A percentile compares a stretch with the other conserved stretches of the same genome.
phyloP scores from a whole-genome alignment of 2,113 vertebrate genomes.

The Varanus komodoensis region DNA sequence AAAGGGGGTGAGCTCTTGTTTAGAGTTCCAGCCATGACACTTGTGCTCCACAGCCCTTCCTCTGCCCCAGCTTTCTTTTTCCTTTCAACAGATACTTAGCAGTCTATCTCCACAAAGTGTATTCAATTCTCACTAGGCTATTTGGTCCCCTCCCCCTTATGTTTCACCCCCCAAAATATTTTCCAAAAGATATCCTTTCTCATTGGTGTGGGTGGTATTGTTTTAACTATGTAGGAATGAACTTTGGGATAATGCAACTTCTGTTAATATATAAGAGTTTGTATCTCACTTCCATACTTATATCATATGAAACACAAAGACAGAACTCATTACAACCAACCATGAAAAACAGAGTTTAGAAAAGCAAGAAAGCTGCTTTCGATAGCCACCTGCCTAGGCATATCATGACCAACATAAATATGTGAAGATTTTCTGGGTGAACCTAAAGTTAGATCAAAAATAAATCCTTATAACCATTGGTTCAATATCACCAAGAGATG shows the following conservation, averaged over 20 bases:
- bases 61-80: not conserved
- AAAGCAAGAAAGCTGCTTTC: not conserved
- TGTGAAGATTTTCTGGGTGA: not conserved
- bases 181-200: not conserved
- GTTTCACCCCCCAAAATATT: not conserved
- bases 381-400: not conserved
- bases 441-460: conserved; percentile 5
- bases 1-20: not conserved
- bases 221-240: not conserved
- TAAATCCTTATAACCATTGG: not conserved
- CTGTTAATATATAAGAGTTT: not conserved
- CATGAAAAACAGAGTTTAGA: not conserved
- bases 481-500: not conserved
- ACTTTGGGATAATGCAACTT: not conserved
- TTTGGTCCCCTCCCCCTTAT: not conserved
- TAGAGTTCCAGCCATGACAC: not conserved
- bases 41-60: not conserved
- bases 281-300: not conserved
- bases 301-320: not conserved
- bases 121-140: not conserved
- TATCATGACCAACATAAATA: not conserved
- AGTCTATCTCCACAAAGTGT: not conserved
- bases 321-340: not conserved
- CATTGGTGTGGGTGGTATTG: not conserved
- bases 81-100: not conserved